Conservation (phyloP, 2,888 invertebrate species). For the Eumerus sabulonum region DNA sequence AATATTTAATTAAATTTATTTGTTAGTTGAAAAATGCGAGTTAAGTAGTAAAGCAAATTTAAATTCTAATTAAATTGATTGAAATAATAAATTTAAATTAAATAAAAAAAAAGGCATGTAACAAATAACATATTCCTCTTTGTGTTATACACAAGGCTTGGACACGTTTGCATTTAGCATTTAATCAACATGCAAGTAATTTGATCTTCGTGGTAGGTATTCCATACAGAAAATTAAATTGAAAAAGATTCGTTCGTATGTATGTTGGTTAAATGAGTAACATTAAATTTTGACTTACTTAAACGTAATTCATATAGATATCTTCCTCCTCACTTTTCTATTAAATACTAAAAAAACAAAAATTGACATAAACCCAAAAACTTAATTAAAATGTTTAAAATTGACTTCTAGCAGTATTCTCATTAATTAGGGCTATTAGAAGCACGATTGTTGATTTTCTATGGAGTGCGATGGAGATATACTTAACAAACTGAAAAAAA, state of each 20-base stretch:
- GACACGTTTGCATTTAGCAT: slow-evolving; percentile 31
- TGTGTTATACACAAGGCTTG: slow-evolving; percentile 64
- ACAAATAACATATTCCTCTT: slow-evolving; percentile 34
- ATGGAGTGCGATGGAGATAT: slow-evolving; percentile 49
- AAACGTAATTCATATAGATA: slow-evolving; percentile 36
- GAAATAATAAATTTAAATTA: slow-evolving; percentile 31
- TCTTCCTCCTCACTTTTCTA: slow-evolving; percentile 51
- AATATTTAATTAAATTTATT: slow-evolving; percentile 39
- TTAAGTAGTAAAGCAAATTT: slow-evolving; percentile 31
- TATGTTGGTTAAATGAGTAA: slow-evolving; percentile 50
- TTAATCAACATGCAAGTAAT: slow-evolving; percentile 38
- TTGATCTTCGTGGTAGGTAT: slow-evolving; percentile 38
- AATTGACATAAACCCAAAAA: neutral
- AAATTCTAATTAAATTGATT: slow-evolving; percentile 41
- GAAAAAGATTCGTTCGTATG: slow-evolving; percentile 12
- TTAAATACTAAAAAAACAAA: slow-evolving; percentile 26
- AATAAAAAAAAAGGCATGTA: too few species aligned
- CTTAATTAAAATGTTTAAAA: slow-evolving; percentile 41
- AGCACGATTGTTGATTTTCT: slow-evolving; percentile 48
- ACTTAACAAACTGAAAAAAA: neutral
- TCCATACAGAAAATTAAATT: slow-evolving; percentile 39
- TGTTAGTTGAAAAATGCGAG: slow-evolving; percentile 43
- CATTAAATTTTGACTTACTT: slow-evolving; percentile 7
- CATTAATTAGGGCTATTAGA: slow-evolving; percentile 35
- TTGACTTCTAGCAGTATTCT: slow-evolving; percentile 56